Evolutionary conservation across 2,113 vertebrate species (phyloP), one percentile per base, ranked within the genome.

Genomic region (Myodes glareolus): DNA sequence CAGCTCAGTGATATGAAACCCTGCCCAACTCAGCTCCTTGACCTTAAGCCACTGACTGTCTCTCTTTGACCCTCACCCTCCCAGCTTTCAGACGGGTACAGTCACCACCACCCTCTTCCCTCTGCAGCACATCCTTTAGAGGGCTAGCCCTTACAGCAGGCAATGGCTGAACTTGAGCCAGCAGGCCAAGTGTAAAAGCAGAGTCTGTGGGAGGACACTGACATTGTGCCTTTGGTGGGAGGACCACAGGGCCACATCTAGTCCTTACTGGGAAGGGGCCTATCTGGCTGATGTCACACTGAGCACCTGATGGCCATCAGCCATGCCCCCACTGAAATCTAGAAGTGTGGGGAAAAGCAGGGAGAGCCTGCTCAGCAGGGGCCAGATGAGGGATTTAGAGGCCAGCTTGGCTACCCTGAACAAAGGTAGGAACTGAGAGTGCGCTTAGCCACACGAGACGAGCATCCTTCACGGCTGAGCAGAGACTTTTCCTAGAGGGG

Each of bases 281-380:
- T 14, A 73, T 68, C 2, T 17, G n/a, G 33, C 25, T 1, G 0
- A 0, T 0, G 4, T 47, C 33, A 13, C 23, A 52, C 7, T 6
- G 33, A 70, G 23, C 31, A 31, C 39, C 58, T 16, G 58, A 55
- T 42, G 42, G 16, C 63, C 23, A 2, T 1, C 16, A 8, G 76
- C 80, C 27, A 21, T 0, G 16, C 39, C 45, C 29, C 33, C 0
- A 10, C 23, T 13, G 81, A 96, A 73, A 50, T 14, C 27, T 17
- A 94, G 45, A 25, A 36, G 45, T 1, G 0, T 29, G 75, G 86
- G 86, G 50, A 42, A 19, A 1, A 27, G 7, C 17, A 47, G n/a
- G n/a, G 77, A 81, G 36, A 94, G 85, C 75, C 86, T 65, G 91
- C 42, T 61, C 23, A 7, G 23, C 84, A 33, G 89, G 93, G n/a